Conservation (phyloP, 2,888 invertebrate genomes). For the Spatulosminthurus flaviceps region DNA sequence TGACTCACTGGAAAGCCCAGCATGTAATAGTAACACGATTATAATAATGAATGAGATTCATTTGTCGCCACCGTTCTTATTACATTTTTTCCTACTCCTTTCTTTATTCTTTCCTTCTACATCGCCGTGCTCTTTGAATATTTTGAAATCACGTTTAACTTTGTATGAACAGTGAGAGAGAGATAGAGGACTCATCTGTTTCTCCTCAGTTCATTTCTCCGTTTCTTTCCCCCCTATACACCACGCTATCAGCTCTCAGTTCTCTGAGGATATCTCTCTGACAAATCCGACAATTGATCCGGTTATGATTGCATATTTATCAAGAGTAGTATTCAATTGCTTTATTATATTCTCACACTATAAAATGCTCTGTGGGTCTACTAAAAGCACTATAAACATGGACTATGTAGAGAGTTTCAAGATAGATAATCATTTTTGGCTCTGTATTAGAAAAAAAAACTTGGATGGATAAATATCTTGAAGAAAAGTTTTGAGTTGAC, state of each 20-base stretch:
- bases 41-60: slow-evolving; percentile 18
- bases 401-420: too few species aligned
- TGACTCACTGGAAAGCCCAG: slow-evolving; percentile 21
- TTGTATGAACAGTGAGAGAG: background rate
- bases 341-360: background rate
- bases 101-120: background rate
- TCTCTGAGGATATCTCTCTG: background rate
- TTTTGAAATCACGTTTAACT: background rate
- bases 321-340: slow-evolving; percentile 1
- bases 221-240: background rate
- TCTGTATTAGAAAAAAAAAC: too few species aligned
- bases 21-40: slow-evolving; percentile 19
- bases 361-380: too few species aligned
- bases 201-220: background rate
- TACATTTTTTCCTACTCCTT: background rate
- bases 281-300: slow-evolving; percentile 18
- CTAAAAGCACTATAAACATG: too few species aligned
- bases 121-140: background rate
- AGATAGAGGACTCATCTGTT: background rate
- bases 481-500: slow-evolving; percentile 14
- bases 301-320: slow-evolving; percentile 5
- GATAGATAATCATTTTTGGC: too few species aligned
- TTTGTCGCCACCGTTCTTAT: slow-evolving; percentile 18
- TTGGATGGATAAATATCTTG: too few species aligned
- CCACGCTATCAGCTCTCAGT: too few species aligned